Evolutionary conservation across 1,140 invertebrate genomes (phyloP), one percentile per base, ranked within the genome.

Genomic region (Ooceraea biroi): DNA sequence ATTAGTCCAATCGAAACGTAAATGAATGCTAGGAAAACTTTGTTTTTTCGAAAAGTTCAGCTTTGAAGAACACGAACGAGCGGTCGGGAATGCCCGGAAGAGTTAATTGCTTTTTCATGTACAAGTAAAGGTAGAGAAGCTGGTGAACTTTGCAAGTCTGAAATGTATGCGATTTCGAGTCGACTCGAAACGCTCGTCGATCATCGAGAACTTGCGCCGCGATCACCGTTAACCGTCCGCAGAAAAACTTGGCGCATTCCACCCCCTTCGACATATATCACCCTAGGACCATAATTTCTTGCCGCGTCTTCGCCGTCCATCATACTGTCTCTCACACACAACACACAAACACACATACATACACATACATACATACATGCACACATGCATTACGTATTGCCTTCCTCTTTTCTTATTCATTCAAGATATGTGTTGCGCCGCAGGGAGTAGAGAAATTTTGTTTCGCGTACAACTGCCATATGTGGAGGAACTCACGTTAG

Each of bases 401-500:
- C 71, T 44, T 77, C 78, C 44, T 66, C 36, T 57, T 57, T 82
- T 82, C 68, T 76, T 78, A 90, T 91, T 89, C 82, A 92, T 91
- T 93, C 77, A 90, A 91, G 84, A 92, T 92, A 89, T 94, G 85
- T 94, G 91, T 92, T 91, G 89, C 92, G 91, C 86, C 84, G 88
- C 92, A 93, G 93, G 93, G 89, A 96, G 96, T 96, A 96, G 95
- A 97, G 97, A 97, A 96, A 97, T 97, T 96, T 97, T 97, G 96
- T 97, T 97, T 96, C 96, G 97, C 95, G 97, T 97, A 96, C 97
- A 97, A 96, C 96, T 97, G 95, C 97, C 97, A 94, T 97, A 97
- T 96, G 97, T 97, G 96, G 97, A 97, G 96, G 97, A 97, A 96
- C 97, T 97, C 95, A 97, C 97, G 94, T 96, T 97, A 95, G 97